These are phyloP conservation scores for Saxidomus purpurata DNA, from an alignment of 1,140 invertebrate genomes.

Conservation along the genomic window DNA sequence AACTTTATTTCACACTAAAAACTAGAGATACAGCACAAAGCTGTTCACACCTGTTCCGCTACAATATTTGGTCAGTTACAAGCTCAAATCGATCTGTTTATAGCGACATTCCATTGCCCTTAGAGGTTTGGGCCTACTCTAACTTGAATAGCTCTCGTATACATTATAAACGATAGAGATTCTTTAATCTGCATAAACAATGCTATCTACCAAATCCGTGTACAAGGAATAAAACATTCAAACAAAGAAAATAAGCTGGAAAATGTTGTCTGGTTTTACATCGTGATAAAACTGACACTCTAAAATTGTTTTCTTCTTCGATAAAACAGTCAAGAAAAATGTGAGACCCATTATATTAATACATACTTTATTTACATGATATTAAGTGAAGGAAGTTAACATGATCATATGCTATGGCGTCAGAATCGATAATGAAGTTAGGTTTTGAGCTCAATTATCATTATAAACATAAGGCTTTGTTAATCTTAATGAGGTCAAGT, in stretches of 20 bases:
- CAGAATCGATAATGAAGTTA: too few relatives aligned
- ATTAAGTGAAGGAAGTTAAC: too few relatives aligned
- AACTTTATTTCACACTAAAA: neutral
- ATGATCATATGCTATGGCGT: too few relatives aligned
- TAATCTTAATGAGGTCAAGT: too few relatives aligned
- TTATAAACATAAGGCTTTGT: too few relatives aligned
- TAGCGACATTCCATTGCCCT: constrained; percentile 25
- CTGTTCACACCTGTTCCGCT: constrained; percentile 37
- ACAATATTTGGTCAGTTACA: constrained; percentile 21
- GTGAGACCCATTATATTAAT: too few relatives aligned
- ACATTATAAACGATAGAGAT: constrained; percentile 40
- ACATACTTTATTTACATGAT: too few relatives aligned
- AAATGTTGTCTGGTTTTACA: neutral
- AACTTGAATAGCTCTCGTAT: constrained; percentile 14
- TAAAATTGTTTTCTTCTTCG: too few relatives aligned
- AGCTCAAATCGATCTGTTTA: constrained; percentile 51
- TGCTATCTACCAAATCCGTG: constrained; percentile 41
- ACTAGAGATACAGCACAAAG: neutral
- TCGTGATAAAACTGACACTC: too few relatives aligned
- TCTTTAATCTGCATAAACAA: constrained; percentile 59
- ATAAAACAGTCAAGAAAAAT: too few relatives aligned
- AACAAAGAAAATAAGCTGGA: constrained; percentile 58
- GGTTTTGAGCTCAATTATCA: too few relatives aligned
- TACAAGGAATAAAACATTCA: constrained; percentile 45
- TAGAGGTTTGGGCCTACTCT: neutral